A percentile compares a stretch with the other conserved stretches of the same genome.
Conservation (phyloP, 2,797 vertebrate genomes). For the Anisognathus igniventris region DNA sequence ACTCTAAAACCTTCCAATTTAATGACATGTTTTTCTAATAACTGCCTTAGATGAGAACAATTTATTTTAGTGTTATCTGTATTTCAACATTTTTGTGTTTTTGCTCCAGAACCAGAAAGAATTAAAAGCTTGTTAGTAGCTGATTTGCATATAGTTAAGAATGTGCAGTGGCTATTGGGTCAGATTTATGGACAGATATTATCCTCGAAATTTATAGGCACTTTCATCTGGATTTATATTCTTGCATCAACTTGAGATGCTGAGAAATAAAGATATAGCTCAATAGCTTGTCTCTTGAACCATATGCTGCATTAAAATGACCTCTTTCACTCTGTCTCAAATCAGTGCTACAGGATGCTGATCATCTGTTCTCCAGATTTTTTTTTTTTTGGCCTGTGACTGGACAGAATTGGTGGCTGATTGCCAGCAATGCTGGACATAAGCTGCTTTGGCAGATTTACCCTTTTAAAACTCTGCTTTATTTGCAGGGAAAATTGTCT, state of each 20-base stretch:
- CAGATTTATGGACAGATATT: neutral
- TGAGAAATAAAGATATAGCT: neutral
- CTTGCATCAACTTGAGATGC: neutral
- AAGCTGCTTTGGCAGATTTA: conserved; percentile 42
- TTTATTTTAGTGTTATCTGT: neutral
- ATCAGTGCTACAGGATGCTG: neutral
- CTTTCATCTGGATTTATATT: neutral
- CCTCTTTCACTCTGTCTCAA: neutral
- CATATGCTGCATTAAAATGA: neutral
- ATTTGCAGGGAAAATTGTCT: neutral
- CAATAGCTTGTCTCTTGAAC: neutral
- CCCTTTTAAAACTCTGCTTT: conserved; percentile 11
- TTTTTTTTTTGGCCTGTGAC: neutral
- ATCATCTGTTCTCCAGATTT: conserved; percentile 11
- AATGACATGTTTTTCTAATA: neutral
- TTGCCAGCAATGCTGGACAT: conserved; percentile 1
- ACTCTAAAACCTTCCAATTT: neutral
- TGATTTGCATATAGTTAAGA: neutral
- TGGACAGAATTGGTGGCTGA: conserved; percentile 17
- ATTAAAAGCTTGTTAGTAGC: neutral
- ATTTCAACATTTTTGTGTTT: neutral
- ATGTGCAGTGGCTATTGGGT: neutral
- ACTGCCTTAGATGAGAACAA: neutral
- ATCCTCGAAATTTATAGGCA: neutral
- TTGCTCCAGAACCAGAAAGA: neutral